Evolutionary conservation across 2,797 vertebrate genomes (phyloP).

Genomic region (Netta rufina): DNA sequence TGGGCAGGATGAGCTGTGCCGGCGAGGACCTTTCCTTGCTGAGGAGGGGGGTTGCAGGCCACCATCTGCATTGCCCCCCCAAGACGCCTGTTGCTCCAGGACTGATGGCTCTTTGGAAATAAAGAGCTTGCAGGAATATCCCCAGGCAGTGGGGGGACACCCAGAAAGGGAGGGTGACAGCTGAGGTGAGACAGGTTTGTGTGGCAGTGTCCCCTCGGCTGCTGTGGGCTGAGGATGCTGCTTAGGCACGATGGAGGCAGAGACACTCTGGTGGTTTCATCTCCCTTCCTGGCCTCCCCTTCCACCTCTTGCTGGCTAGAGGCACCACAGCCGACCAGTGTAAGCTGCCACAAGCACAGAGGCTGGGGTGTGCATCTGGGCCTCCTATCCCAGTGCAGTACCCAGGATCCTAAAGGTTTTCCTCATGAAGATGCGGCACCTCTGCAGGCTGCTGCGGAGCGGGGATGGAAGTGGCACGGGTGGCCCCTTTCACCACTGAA

Average conservation of each 20-base stretch:
- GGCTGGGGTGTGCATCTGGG: neutral
- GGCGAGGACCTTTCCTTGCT: neutral
- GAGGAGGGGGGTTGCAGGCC: neutral
- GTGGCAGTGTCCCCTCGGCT: neutral
- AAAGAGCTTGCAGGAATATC: neutral
- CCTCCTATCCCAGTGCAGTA: neutral
- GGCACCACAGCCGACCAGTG: neutral
- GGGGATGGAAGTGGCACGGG: accelerated
- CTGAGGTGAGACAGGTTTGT: neutral
- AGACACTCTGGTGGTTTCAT: accelerated
- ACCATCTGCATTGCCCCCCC: neutral
- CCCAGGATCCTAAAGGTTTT: neutral
- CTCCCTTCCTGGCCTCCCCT: neutral
- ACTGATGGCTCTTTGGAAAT: neutral
- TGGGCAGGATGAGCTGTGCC: constrained; percentile 28
- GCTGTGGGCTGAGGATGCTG: neutral
- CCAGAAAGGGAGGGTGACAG: neutral
- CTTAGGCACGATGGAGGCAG: neutral
- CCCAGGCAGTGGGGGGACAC: too few species aligned
- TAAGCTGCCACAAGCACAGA: neutral
- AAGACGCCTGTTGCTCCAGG: accelerated
- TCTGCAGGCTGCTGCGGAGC: neutral
- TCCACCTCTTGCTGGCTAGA: neutral
- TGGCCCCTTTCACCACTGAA: neutral
- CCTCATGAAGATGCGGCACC: neutral